These are phyloP conservation scores for Hydrotaea diabolus DNA, from an alignment of 2,888 invertebrate species.

Conservation along the genomic window DNA sequence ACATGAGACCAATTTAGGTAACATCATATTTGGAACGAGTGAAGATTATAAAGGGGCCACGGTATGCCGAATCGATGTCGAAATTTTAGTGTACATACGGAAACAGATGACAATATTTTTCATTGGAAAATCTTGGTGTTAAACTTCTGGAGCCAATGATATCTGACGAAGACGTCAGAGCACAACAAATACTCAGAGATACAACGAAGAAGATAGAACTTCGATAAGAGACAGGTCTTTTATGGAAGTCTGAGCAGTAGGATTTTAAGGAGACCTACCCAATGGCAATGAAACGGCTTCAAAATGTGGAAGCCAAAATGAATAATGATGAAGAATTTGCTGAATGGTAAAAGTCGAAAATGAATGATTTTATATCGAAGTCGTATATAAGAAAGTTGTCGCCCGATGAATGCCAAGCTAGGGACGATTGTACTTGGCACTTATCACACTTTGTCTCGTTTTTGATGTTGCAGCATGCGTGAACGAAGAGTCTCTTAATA, in stretches of 20 bases:
- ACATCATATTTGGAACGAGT: conserved; percentile 45
- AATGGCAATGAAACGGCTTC: conserved; percentile 45
- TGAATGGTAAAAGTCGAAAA: conserved; percentile 26
- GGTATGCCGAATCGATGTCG: conserved; percentile 33
- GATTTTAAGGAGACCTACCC: conserved; percentile 34
- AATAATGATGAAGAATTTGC: conserved; percentile 36
- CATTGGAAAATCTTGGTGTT: conserved; percentile 43
- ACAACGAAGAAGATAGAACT: conserved; percentile 33
- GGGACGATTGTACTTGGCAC: not conserved
- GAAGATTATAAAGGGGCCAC: conserved; percentile 24
- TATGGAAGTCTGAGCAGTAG: conserved; percentile 43
- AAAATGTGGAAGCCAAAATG: conserved; percentile 42
- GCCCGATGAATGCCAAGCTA: not conserved
- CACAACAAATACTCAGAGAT: conserved; percentile 39
- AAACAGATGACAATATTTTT: conserved; percentile 43
- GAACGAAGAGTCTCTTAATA: conserved; percentile 54
- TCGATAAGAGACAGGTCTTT: conserved; percentile 41
- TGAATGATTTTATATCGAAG: not conserved
- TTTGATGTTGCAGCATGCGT: conserved; percentile 38
- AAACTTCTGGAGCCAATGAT: conserved; percentile 21
- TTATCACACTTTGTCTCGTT: conserved; percentile 44
- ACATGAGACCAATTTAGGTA: conserved; percentile 29
- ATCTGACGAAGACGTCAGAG: conserved; percentile 32
- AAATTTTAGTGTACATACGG: conserved; percentile 27
- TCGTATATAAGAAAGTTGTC: conserved; percentile 38